A percentile compares a stretch with the other conserved stretches of the same genome.
These are phyloP conservation scores for Vicugna pacos DNA, from an alignment of 2,113 vertebrate species.

Conservation along the genomic window DNA sequence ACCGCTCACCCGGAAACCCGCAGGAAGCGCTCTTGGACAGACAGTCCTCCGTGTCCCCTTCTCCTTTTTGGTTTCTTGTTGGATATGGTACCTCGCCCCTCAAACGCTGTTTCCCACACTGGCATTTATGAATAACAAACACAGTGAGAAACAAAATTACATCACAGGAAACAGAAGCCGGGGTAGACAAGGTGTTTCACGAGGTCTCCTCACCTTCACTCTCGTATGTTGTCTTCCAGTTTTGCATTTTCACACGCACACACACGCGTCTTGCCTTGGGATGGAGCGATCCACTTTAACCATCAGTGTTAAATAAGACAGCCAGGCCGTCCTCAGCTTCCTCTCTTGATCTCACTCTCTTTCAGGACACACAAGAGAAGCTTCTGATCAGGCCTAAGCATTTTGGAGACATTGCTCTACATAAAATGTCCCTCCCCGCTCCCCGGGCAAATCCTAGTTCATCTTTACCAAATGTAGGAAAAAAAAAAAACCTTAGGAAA, in stretches of 20 bases:
- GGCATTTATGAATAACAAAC: background rate
- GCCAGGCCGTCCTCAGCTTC: background rate
- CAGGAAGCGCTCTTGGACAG: background rate
- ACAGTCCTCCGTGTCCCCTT: background rate
- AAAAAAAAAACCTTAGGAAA: background rate
- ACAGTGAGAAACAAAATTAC: background rate
- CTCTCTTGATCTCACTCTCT: background rate
- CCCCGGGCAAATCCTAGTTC: background rate
- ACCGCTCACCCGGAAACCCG: background rate
- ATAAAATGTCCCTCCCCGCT: background rate
- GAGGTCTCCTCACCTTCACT: background rate
- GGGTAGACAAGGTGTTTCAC: background rate
- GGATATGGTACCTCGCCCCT: background rate
- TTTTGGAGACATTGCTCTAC: background rate
- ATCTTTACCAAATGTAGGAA: background rate
- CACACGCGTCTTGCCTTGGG: background rate
- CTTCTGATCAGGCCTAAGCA: background rate
- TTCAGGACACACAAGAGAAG: background rate
- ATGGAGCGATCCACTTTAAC: background rate
- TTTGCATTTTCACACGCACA: background rate
- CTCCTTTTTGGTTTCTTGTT: background rate
- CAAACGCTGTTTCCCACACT: background rate
- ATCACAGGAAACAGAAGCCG: background rate
- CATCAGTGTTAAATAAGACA: constrained; percentile 18
- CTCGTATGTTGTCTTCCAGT: background rate